phyloP scores from a whole-genome alignment of 2,113 vertebrate species.

The Blennius ocellaris region DNA sequence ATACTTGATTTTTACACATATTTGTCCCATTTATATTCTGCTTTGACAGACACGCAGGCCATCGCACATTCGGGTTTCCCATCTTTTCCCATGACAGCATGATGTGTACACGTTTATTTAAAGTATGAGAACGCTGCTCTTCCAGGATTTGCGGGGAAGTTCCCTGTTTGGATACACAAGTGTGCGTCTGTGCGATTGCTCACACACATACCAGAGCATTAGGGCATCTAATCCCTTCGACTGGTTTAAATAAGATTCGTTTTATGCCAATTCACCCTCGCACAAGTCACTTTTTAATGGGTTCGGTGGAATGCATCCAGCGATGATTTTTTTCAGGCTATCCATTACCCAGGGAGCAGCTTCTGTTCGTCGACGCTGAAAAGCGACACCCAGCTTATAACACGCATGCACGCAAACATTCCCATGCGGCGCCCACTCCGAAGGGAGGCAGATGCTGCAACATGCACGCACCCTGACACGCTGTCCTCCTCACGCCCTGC shows the following conservation, averaged over 20 bases:
- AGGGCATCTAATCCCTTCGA: constrained; percentile 63
- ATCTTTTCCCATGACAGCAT: constrained; percentile 50
- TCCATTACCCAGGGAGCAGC: constrained; percentile 40
- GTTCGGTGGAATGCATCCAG: constrained; percentile 43
- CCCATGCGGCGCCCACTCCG: constrained; percentile 6
- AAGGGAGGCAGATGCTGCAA: constrained; percentile 9
- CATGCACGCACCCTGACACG: not conserved
- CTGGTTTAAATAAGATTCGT: constrained; percentile 45
- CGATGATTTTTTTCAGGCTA: constrained; percentile 24
- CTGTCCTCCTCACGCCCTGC: constrained; percentile 2
- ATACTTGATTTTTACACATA: constrained; percentile 2
- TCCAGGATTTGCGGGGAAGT: constrained; percentile 65
- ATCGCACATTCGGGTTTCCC: constrained; percentile 13
- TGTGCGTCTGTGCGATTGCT: constrained; percentile 19
- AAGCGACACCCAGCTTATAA: constrained; percentile 27
- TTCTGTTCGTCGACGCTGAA: constrained; percentile 45
- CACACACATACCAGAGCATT: constrained; percentile 65
- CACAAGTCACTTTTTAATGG: constrained; percentile 35
- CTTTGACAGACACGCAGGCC: not conserved
- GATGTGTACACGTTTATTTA: constrained; percentile 43
- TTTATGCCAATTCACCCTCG: constrained; percentile 43
- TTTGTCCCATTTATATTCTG: not conserved
- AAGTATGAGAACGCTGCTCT: constrained; percentile 39
- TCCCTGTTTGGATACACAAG: constrained; percentile 54
- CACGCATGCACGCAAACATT: constrained; percentile 37